phyloP scores from a whole-genome alignment of 2,113 vertebrate genomes.

The Cricetomys ansorgei region DNA sequence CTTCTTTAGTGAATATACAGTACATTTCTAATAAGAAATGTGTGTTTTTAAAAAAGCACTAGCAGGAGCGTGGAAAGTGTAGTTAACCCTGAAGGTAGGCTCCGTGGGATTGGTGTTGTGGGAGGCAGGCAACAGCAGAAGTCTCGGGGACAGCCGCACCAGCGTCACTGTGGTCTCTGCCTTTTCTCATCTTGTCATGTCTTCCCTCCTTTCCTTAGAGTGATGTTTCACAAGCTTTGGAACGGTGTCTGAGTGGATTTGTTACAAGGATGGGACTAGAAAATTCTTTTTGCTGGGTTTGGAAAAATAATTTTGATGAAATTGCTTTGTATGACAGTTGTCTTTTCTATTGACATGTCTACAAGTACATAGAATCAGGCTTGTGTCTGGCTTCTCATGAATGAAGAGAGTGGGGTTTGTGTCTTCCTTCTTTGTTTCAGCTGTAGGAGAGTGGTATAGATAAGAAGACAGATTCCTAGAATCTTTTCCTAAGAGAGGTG shows the following conservation, averaged over 20 bases:
- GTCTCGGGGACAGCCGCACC: neutral
- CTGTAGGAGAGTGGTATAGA: neutral
- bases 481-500: conserved; percentile 24
- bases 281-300: conserved; percentile 35
- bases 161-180: neutral
- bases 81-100: conserved; percentile 11
- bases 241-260: conserved; percentile 4
- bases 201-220: conserved; percentile 30
- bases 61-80: conserved; percentile 22
- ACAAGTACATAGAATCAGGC: neutral
- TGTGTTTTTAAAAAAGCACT: neutral
- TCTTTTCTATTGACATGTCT: neutral
- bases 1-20: neutral
- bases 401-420: neutral
- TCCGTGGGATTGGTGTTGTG: neutral
- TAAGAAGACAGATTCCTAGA: neutral
- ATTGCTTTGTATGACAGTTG: conserved; percentile 17
- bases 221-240: neutral
- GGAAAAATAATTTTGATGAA: conserved; percentile 39
- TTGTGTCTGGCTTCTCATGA: neutral
- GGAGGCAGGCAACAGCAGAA: neutral
- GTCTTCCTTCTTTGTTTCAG: conserved; percentile 32
- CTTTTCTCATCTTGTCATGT: neutral
- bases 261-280: conserved; percentile 48
- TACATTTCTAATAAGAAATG: neutral